These are phyloP conservation scores for Mellilla xanthometata DNA, from an alignment of 2,888 invertebrate species.

Conservation along the genomic window DNA sequence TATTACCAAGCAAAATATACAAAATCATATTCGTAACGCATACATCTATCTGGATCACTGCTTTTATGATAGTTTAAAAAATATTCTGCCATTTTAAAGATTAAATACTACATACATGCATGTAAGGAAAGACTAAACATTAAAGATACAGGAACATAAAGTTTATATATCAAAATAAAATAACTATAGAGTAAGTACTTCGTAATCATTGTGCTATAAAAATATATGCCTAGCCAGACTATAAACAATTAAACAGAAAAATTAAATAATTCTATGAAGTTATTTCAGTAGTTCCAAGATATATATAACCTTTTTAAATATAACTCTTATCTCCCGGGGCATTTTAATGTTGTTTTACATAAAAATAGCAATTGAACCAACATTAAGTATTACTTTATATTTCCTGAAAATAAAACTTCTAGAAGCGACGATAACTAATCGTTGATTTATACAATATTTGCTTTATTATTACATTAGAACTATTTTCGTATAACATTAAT, in stretches of 20 bases:
- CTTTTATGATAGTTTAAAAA: constrained; percentile 22
- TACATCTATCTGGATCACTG: constrained; percentile 38
- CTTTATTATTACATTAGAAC: no score
- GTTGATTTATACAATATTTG: constrained; percentile 12
- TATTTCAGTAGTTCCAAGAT: no score
- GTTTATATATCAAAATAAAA: constrained; percentile 16
- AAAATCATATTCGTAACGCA: constrained; percentile 38
- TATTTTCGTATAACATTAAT: constrained; percentile 9
- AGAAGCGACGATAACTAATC: not conserved
- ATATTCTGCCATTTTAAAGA: constrained; percentile 5
- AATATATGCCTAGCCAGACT: no score
- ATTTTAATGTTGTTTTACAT: no score
- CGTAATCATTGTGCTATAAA: constrained; percentile 10
- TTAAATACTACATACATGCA: constrained; percentile 1
- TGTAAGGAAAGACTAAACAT: constrained; percentile 3
- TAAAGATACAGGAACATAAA: constrained; percentile 14
- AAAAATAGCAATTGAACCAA: no score
- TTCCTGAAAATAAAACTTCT: no score
- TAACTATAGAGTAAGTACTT: constrained; percentile 15
- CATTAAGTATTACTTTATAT: no score
- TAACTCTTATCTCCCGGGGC: no score
- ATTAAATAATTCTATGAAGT: no score
- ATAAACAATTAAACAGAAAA: no score
- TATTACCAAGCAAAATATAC: constrained; percentile 60
- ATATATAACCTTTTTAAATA: no score